Evolutionary conservation across 2,113 vertebrate genomes (phyloP), one percentile per base, ranked within the genome.

Genomic region (Percina caprodes): DNA sequence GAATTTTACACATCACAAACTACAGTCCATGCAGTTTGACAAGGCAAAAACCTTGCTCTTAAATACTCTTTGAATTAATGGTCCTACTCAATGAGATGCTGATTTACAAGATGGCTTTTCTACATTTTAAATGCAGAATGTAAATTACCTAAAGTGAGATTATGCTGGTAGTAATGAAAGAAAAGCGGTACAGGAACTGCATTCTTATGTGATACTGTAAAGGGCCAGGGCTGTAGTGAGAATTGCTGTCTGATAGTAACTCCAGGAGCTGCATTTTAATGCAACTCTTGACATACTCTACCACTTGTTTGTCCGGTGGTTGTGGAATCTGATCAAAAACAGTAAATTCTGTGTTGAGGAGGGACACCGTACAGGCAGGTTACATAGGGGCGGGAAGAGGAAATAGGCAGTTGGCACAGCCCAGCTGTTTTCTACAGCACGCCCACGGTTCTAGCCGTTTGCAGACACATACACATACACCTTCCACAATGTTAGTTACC

Each of bases 381-480:
- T 66, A 77, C 56, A 30, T 42, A 30, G 72, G 54, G 35, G 1
- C 23, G 59, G 14, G n/a, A 65, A 67, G 42, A 61, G 79, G 54
- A 69, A 62, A 80, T 75, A 60, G 78, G 54, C 72, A 60, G 78
- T 75, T 89, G 81, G 80, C 83, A 86, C 56, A 75, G 59, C 63
- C 60, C 84, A 84, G 82, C 85, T 87, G 85, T 78, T 80, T 84
- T 82, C 77, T 78, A 72, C 88, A 85, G 74, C 71, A 62, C 88
- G 51, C 76, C 35, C 51, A 84, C 77, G 86, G 80, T 77, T 90
- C 63, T 59, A n/a, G 33, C 69, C 18, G 30, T 83, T 83, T 77
- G 77, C 74, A 63, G 39, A 52, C 24, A 30, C 30, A 30, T 4
- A 30, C 30, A 69, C 65, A 74, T 19, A 52, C 68, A 55, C 19